Conservation (phyloP, 2,113 vertebrate species). For the Tychaedon coryphoeus region DNA sequence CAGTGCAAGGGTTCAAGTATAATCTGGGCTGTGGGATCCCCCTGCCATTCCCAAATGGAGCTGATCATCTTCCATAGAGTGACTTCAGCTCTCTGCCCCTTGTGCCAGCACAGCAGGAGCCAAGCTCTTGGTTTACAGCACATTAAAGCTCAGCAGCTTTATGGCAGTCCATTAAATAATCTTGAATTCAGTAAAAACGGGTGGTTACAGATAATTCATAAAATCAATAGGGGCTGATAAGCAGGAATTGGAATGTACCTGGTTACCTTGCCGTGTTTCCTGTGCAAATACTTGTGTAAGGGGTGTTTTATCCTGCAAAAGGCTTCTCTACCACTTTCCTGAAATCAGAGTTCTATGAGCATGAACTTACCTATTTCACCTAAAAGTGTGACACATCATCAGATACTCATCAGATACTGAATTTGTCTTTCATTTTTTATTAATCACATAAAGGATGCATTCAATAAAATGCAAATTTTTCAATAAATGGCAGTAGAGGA, state of each 20-base stretch:
- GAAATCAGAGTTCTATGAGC: neutral
- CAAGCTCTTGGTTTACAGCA: neutral
- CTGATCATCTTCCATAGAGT: neutral
- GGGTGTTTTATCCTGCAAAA: neutral
- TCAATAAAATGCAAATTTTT: neutral
- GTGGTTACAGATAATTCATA: neutral
- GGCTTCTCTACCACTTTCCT: neutral
- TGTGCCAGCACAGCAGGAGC: neutral
- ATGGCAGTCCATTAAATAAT: neutral
- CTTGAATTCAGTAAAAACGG: neutral
- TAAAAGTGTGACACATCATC: neutral
- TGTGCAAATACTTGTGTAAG: no score
- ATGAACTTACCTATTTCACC: neutral
- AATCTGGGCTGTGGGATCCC: neutral
- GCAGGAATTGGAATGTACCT: neutral
- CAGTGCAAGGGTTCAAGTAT: accelerated
- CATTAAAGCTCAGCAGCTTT: neutral
- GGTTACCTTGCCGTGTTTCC: neutral
- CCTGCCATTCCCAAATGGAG: accelerated
- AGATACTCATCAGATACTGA: neutral
- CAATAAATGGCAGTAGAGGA: neutral
- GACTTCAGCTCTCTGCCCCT: neutral
- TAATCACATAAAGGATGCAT: neutral
- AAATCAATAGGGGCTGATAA: accelerated
- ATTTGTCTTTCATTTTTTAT: neutral